phyloP scores from a whole-genome alignment of 2,113 vertebrate species.

The Macquaria australasica region DNA sequence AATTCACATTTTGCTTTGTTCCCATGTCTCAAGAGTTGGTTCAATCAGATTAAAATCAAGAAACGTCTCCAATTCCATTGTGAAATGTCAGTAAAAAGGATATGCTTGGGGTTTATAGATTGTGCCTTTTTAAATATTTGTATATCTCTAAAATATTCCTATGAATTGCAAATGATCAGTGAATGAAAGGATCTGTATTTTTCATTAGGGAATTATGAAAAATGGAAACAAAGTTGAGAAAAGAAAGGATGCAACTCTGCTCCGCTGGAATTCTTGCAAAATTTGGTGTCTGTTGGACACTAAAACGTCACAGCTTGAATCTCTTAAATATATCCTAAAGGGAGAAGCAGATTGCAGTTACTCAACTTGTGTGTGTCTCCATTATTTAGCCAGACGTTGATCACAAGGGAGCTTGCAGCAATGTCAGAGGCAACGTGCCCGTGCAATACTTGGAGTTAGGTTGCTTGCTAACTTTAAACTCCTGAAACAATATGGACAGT shows the following conservation, averaged over 20 bases:
- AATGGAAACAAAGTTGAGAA: not conserved
- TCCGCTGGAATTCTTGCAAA: constrained; percentile 11
- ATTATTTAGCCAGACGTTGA: constrained; percentile 21
- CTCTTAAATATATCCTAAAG: constrained; percentile 2
- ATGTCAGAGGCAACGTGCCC: not conserved
- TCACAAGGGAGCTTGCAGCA: constrained; percentile 14
- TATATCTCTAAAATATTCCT: not conserved
- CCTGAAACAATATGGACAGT: not conserved
- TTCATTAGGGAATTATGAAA: not conserved
- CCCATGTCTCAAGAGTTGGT: too few species aligned
- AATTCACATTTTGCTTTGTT: too few species aligned
- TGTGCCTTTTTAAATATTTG: not conserved
- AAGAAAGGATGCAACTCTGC: not conserved
- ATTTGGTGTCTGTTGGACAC: not conserved
- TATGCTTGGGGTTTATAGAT: not conserved
- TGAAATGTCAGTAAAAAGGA: not conserved
- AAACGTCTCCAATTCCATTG: not conserved
- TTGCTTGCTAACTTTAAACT: not conserved
- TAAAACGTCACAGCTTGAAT: constrained; percentile 23
- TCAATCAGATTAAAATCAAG: too few species aligned
- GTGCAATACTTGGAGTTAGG: not conserved
- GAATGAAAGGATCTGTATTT: not conserved
- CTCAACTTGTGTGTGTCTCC: constrained; percentile 17
- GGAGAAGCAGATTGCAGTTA: constrained; percentile 28
- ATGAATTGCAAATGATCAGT: not conserved